A percentile compares a stretch with the other conserved stretches of the same genome.
phyloP scores from a whole-genome alignment of 2,888 invertebrate species.

The Aleiodes alternator region DNA sequence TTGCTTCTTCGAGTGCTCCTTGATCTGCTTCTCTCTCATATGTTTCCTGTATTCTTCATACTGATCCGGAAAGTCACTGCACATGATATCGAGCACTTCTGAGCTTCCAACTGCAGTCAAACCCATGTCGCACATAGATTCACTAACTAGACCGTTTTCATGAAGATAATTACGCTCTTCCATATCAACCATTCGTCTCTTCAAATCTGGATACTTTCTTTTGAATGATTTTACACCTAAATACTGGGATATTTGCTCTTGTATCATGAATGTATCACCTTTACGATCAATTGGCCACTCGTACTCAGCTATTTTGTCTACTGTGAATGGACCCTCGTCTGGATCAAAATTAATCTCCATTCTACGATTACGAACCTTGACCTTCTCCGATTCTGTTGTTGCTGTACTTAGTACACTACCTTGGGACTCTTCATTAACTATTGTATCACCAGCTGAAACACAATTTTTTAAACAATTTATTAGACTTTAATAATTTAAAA shows the following conservation, averaged over 20 bases:
- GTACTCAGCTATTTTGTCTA: slow-evolving; percentile 94
- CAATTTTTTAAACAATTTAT: neutral
- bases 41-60: slow-evolving; percentile 92
- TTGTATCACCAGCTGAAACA: slow-evolving; percentile 66
- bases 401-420: slow-evolving; percentile 87
- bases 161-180: slow-evolving; percentile 93
- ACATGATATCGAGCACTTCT: slow-evolving; percentile 97
- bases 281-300: slow-evolving; percentile 88
- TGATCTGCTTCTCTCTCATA: slow-evolving; percentile 83
- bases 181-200: slow-evolving; percentile 89
- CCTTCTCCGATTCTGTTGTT: slow-evolving; percentile 79
- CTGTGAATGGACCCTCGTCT: slow-evolving; percentile 80
- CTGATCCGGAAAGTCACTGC: slow-evolving; percentile 95
- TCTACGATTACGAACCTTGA: slow-evolving; percentile 72
- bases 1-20: slow-evolving; percentile 82
- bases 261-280: slow-evolving; percentile 93
- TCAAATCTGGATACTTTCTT: slow-evolving; percentile 93
- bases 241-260: slow-evolving; percentile 97
- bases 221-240: slow-evolving; percentile 97
- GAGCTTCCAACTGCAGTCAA: slow-evolving; percentile 93
- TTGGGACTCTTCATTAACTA: slow-evolving; percentile 86
- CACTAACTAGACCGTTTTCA: slow-evolving; percentile 88
- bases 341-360: slow-evolving; percentile 74
- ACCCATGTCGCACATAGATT: slow-evolving; percentile 94
- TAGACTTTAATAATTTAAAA: neutral